Base-by-base conservation (phyloP, 2,888 invertebrate species). In the Philonicus albiceps region DNA sequence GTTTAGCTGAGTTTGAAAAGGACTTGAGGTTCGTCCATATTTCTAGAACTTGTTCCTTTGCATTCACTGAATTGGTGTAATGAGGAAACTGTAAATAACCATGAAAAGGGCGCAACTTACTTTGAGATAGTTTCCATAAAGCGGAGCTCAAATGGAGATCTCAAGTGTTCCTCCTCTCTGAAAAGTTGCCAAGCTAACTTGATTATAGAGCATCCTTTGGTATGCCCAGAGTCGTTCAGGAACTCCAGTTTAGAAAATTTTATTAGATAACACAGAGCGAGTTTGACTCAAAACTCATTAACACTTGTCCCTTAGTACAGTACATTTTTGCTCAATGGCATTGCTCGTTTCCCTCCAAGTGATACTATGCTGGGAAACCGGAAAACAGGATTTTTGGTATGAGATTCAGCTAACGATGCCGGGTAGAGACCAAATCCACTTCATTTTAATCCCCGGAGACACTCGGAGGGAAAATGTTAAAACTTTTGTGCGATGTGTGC, bases 241-340 rank as follows among this genome's bases (percentile, higher is more conserved):
- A 64, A 64, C 64, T 64, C 64, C 19, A 64, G 64, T 64, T 64
- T 64, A 55, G 64, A 64, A 55, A 55, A 64, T 81, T 81, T 55
- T 49, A 81, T 81, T 64, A 55, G 81, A 81, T 81, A 55, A 34
- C 64, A 13, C 37, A 5, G 37, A 78, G 55, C n/a, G 64, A 81
- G 74, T 34, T 81, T 81, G 55, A 81, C 55, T 81, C 81, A 81
- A 81, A 81, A 55, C 81, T 81, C 81, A 81, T 81, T 81, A 81
- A 81, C 81, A 81, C 81, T 81, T 81, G 81, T 81, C 81, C 81
- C 19, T 7, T 43, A 55, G 22, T 27, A 64, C 27, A 13, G 37
- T 30, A 78, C 30, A 78, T 78, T 76, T 76, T 78, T 43, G 37
- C 37, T 78, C n/a, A 49, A 78, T 76, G 22, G 40, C 8, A 76